Percentiles rank a stretch among this genome's conserved stretches.
Evolutionary conservation across 2,888 invertebrate genomes (phyloP).

Genomic region (Aleiodes leptofemur): DNA sequence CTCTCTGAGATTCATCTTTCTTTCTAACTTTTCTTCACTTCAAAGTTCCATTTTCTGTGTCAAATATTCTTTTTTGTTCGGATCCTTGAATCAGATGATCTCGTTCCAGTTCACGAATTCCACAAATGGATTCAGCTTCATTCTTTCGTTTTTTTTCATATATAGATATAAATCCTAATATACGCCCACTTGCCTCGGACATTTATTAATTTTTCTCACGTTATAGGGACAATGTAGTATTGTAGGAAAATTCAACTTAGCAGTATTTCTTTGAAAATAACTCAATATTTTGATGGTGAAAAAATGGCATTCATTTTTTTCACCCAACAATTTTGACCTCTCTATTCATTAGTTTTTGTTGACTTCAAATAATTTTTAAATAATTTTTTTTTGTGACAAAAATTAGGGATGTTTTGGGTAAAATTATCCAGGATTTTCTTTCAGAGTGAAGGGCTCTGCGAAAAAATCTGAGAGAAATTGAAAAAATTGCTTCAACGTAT

Average conservation of each 20-base stretch:
- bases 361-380: too few relatives aligned
- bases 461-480: too few relatives aligned
- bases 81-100: slow-evolving; percentile 5
- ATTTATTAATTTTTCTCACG: slow-evolving; percentile 35
- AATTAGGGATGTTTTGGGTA: too few relatives aligned
- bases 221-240: not conserved
- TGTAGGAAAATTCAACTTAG: not conserved
- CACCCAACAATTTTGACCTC: too few relatives aligned
- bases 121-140: slow-evolving; percentile 2
- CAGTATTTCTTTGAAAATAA: not conserved
- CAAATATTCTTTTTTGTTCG: slow-evolving; percentile 7
- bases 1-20: not conserved
- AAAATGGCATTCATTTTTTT: not conserved
- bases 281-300: slow-evolving; percentile 9
- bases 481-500: too few relatives aligned
- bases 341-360: too few relatives aligned
- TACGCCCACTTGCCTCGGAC: slow-evolving; percentile 15
- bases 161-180: slow-evolving; percentile 5
- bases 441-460: too few relatives aligned
- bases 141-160: not conserved
- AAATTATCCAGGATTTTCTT: too few relatives aligned
- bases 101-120: slow-evolving; percentile 7
- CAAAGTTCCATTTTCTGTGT: slow-evolving; percentile 11
- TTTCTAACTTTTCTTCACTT: not conserved
- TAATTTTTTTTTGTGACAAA: too few relatives aligned